Evolutionary conservation across 2,797 vertebrate genomes (phyloP).

Genomic region (Semotilus atromaculatus): DNA sequence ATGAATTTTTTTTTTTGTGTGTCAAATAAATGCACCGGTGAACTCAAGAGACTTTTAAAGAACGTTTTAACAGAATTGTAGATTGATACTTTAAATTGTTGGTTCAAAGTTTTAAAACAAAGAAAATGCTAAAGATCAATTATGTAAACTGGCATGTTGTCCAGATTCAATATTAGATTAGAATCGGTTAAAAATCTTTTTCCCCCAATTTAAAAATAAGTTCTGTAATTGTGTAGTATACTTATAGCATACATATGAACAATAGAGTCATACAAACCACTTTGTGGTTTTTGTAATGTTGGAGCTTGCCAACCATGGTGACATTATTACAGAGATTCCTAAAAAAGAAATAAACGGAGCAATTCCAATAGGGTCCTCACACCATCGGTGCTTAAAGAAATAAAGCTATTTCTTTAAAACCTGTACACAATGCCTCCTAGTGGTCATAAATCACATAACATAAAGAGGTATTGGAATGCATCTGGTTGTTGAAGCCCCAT

Average conservation of each 20-base stretch:
- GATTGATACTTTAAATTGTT: not conserved
- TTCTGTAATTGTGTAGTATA: not conserved
- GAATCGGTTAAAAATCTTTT: not conserved
- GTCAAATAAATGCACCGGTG: not conserved
- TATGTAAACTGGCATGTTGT: not conserved
- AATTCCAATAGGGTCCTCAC: too few relatives aligned
- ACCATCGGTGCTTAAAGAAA: too few relatives aligned
- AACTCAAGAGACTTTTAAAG: not conserved
- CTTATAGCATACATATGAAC: not conserved
- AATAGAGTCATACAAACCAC: not conserved
- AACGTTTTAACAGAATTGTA: not conserved
- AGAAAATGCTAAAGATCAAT: not conserved
- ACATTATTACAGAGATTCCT: not conserved
- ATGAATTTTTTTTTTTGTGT: too few relatives aligned
- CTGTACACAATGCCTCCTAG: not conserved
- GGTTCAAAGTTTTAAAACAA: not conserved
- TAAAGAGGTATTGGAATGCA: too few relatives aligned
- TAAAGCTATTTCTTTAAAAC: not conserved
- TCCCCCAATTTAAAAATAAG: not conserved
- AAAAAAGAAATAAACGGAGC: not conserved
- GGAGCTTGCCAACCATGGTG: not conserved
- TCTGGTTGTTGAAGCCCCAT: not conserved
- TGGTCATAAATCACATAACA: slow-evolving; percentile 7
- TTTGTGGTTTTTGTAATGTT: not conserved
- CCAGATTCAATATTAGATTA: not conserved